phyloP scores from a whole-genome alignment of 1,140 invertebrate genomes.

The Globodera rostochiensis region DNA sequence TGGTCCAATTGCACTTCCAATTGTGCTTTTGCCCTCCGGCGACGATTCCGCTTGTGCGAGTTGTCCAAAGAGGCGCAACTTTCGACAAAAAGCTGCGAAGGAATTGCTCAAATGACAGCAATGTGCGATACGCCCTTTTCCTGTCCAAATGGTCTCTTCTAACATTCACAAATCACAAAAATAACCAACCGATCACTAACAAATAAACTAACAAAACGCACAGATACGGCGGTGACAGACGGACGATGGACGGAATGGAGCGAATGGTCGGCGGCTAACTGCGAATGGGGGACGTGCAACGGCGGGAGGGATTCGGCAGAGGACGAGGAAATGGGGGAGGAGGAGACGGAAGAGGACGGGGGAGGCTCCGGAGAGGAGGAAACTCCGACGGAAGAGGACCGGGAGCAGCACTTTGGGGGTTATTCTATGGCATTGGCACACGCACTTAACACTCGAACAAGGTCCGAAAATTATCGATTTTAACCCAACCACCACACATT shows the following conservation, averaged over 20 bases:
- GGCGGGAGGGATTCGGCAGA: neutral
- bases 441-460: conserved; percentile 67
- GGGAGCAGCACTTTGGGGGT: conserved; percentile 58
- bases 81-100: neutral
- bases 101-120: conserved; percentile 18
- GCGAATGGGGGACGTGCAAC: conserved; percentile 19
- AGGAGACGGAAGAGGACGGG: neutral
- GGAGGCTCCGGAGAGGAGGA: neutral
- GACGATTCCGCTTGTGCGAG: conserved; percentile 70
- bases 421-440: conserved; percentile 72
- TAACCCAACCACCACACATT: neutral
- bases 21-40: conserved; percentile 63
- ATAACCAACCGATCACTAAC: neutral
- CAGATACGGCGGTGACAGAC: conserved; percentile 31
- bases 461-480: neutral
- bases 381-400: neutral
- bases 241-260: conserved; percentile 66
- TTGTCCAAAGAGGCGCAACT: neutral
- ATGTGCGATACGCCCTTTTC: conserved; percentile 10
- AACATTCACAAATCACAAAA: neutral
- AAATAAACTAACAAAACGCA: neutral
- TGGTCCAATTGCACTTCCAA: conserved; percentile 65
- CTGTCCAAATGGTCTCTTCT: neutral
- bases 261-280: conserved; percentile 60
- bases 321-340: neutral